These are phyloP conservation scores for Zootoca vivipara DNA, from an alignment of 2,113 vertebrate genomes.

Conservation along the genomic window DNA sequence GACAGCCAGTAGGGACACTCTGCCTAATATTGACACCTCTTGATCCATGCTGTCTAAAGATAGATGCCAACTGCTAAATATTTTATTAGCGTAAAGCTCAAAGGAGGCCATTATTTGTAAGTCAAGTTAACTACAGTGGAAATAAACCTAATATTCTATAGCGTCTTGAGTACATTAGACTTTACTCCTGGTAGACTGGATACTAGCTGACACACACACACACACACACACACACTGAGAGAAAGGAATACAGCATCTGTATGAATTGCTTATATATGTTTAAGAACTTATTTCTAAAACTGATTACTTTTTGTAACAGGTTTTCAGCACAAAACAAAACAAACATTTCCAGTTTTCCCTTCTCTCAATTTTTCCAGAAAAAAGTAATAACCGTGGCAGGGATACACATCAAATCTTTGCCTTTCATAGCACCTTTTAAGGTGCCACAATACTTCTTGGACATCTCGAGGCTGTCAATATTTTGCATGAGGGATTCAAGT, in stretches of 20 bases:
- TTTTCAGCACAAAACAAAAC: neutral
- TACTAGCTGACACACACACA: neutral
- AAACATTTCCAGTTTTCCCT: neutral
- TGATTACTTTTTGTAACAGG: neutral
- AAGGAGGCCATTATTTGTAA: conserved; percentile 41
- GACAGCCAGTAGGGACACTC: conserved; percentile 49
- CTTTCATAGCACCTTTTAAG: no score
- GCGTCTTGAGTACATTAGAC: conserved; percentile 45
- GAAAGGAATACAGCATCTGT: conserved; percentile 40
- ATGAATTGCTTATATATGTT: conserved; percentile 14
- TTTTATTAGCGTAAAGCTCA: conserved; percentile 58
- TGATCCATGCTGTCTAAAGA: conserved; percentile 56
- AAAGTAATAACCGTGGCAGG: neutral
- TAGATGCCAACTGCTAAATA: conserved; percentile 57
- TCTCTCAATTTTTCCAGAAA: neutral
- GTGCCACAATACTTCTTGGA: no score
- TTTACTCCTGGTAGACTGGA: conserved; percentile 32
- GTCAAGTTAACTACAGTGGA: conserved; percentile 37
- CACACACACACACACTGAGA: neutral
- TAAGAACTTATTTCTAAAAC: neutral
- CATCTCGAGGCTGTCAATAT: no score
- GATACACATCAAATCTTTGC: no score
- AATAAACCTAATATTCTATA: conserved; percentile 36
- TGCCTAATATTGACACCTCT: conserved; percentile 48
- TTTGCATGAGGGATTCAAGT: no score